These are phyloP conservation scores for Neoarius graeffei DNA, from an alignment of 2,113 vertebrate genomes.

Conservation along the genomic window DNA sequence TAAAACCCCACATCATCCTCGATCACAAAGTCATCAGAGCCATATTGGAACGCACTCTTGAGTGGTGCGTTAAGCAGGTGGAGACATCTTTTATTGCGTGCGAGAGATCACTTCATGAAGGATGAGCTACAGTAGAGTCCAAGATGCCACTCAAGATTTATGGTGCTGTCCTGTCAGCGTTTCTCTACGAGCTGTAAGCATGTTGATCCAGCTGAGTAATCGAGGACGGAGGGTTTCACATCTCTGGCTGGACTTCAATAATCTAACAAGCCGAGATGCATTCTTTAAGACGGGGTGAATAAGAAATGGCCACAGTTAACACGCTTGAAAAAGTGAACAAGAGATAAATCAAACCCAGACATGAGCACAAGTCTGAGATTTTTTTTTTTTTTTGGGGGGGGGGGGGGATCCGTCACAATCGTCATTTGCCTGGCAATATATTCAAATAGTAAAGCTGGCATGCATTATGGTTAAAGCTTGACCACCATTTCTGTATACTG, in stretches of 20 bases:
- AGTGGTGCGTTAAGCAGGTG: background rate
- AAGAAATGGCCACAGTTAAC: background rate
- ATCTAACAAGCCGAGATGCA: background rate
- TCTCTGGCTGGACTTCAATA: background rate
- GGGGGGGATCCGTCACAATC: background rate
- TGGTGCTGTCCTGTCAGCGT: background rate
- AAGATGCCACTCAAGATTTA: background rate
- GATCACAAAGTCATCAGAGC: constrained; percentile 4
- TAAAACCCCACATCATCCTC: background rate
- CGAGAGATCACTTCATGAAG: background rate
- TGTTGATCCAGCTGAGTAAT: constrained; percentile 17
- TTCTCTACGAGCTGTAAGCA: background rate
- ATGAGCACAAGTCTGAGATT: background rate
- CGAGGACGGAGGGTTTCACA: background rate
- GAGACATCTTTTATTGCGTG: background rate
- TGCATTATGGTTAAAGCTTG: background rate
- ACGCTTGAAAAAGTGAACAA: background rate
- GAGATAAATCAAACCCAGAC: background rate
- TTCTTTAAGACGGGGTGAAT: background rate
- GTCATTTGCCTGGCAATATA: background rate
- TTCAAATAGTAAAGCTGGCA: background rate
- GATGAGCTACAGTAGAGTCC: background rate
- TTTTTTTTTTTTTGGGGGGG: no score
- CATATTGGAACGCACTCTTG: background rate
- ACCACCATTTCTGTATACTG: background rate